Base-by-base conservation (phyloP, 1,140 invertebrate genomes). In the Lasaia peninsularis region DNA sequence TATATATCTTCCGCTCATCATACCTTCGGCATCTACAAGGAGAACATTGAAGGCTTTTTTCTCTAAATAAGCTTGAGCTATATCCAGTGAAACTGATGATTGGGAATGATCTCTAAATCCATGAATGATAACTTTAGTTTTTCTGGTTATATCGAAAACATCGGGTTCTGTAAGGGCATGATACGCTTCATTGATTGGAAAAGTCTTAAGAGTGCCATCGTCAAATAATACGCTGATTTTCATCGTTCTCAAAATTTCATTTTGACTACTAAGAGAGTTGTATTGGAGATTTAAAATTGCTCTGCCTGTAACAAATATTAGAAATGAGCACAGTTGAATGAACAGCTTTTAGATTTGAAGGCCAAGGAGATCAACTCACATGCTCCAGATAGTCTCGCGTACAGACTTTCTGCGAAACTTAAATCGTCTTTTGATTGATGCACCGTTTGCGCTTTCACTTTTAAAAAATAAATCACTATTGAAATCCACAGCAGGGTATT, bases 81-180 rank as follows among this genome's bases (percentile, higher is more conserved):
- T 65, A 32, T 82, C 73, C 48, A 69, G 56, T 0, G 86, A 83
- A 12, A 88, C 74, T 5, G 69, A 67, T 2, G 82, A 86, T 51
- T 80, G 79, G 11, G 86, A 79, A 58, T 60, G 80, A 49, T 88
- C 86, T 65, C 75, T 83, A 44, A 74, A 88, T 40, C 86, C 86
- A 40, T 88, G 86, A 40, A 88, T 85, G 24, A 88, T 72, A 52
- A 88, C 69, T 69, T 88, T 87, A 12, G 82, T 85, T 62, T 88
- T 77, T 56, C 78, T 86, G n/a, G 75, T 75, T 55, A 88, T 88
- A 57, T 88, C 83, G 57, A 77, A 88, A 18, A 78, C 63, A 2
- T 57, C 56, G 1, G 76, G 74, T 33, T 75, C 61, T 5, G 76
- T 86, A 0, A 88, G 67, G 20, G 69, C 66, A 21, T 65, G 65